Base-by-base conservation (phyloP, 2,113 vertebrate genomes). In the Thalassarche chlororhynchos region DNA sequence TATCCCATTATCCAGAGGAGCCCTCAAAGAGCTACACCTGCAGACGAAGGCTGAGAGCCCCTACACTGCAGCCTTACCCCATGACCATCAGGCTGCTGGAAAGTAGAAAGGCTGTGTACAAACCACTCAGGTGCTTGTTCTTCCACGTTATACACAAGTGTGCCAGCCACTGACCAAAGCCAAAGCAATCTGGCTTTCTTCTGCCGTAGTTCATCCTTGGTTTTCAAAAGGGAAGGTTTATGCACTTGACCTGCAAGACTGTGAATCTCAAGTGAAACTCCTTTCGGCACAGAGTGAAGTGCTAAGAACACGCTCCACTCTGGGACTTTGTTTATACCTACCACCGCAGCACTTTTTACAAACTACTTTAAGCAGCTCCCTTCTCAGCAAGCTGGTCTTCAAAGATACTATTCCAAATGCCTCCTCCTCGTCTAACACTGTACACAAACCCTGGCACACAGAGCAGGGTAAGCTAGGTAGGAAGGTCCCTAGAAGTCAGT, bases 61-160 rank as follows among this genome's bases (percentile, higher is more conserved):
- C 47, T 51, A 17, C 60, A 36, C 20, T 44, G 28, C 32, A 77
- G 65, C 52, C 55, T 24, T 28, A 87, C 9, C 10, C 34, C 42
- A 36, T 1, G 5, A 47, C 38, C 32, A 21, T 7, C 14, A 20
- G 70, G 16, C 47, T 83, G 65, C n/a, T 62, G 32, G 23, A 80
- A 87, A 28, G 38, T 1, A 42, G 36, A 79, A 84, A 47, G n/a
- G 68, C 44, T 34, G 19, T 5, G 6, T 18, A 87, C 25, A 79
- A 83, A 76, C 20, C 34, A 66, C 46, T 21, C 52, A 11, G 9
- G 44, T n/a, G 47, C 29, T 42, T 32, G 29, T 28, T 83, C 38
- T 25, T 79, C 58, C 75, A 60, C 2, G 2, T 0, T 25, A 26
- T 4, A 54, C 12, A 16, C 15, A 25, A 3, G 2, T 8, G 8